Conservation (phyloP, 2,888 invertebrate genomes). For the Ophion slaviceki region DNA sequence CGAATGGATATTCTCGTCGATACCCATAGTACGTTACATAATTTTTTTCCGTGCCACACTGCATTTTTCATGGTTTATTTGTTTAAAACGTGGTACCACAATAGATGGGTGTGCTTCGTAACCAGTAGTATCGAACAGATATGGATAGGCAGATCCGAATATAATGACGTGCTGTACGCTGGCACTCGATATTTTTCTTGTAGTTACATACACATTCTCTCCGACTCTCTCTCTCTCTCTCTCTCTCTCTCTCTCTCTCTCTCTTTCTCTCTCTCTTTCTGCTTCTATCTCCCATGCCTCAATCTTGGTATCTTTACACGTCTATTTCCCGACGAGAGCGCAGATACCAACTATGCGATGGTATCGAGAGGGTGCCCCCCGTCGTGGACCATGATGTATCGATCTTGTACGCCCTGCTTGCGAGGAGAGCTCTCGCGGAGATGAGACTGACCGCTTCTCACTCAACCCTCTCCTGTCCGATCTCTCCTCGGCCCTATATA, state of each 20-base stretch:
- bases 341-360: constrained; percentile 77
- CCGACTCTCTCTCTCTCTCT: constrained; percentile 45
- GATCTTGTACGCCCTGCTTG: constrained; percentile 79
- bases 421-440: constrained; percentile 68
- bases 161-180: constrained; percentile 52
- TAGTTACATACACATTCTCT: constrained; percentile 37
- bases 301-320: constrained; percentile 72
- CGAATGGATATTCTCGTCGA: neutral
- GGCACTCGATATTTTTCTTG: constrained; percentile 36
- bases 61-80: neutral
- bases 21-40: no score
- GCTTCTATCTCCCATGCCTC: constrained; percentile 26
- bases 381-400: constrained; percentile 82
- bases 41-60: neutral
- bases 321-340: constrained; percentile 72
- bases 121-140: constrained; percentile 20
- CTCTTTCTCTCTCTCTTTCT: constrained; percentile 45
- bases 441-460: constrained; percentile 64
- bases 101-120: neutral
- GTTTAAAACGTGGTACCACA: no score
- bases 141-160: constrained; percentile 59
- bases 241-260: constrained; percentile 53
- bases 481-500: constrained; percentile 73
- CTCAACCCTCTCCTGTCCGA: constrained; percentile 63
- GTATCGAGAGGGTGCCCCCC: constrained; percentile 78